Evolutionary conservation across 2,113 vertebrate genomes (phyloP).

Genomic region (Fulmarus glacialis): DNA sequence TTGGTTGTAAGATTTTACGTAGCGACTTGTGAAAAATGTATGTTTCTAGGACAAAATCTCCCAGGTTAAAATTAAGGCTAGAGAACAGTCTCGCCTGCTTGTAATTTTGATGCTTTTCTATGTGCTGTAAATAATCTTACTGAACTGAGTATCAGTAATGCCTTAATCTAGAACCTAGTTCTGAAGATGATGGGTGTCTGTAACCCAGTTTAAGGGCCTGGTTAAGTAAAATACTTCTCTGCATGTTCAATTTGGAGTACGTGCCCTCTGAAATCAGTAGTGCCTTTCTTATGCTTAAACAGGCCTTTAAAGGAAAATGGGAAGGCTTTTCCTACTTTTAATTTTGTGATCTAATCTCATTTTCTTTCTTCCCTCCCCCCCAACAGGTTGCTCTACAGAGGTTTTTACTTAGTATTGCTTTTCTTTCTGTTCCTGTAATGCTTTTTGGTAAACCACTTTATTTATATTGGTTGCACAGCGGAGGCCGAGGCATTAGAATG

Average conservation of each 20-base stretch:
- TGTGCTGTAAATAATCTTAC: neutral
- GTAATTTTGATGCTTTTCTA: neutral
- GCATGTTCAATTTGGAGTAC: neutral
- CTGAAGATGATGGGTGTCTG: neutral
- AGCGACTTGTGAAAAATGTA: neutral
- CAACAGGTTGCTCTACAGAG: constrained; percentile 83
- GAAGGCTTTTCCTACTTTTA: neutral
- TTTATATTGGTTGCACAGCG: constrained; percentile 88
- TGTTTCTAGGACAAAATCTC: neutral
- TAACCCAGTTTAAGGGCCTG: neutral
- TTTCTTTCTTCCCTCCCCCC: neutral
- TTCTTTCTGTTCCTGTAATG: constrained; percentile 89
- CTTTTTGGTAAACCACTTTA: constrained; percentile 93
- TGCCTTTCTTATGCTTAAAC: neutral
- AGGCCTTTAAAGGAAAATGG: neutral
- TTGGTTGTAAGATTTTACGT: neutral
- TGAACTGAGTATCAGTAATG: neutral
- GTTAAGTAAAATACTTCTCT: neutral
- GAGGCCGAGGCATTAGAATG: constrained; percentile 78
- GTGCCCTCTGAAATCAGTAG: neutral
- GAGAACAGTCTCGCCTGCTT: neutral
- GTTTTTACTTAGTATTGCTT: constrained; percentile 83
- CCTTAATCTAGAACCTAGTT: neutral
- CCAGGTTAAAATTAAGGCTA: neutral
- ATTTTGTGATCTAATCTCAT: neutral